Evolutionary conservation across 2,888 invertebrate species (phyloP).

Genomic region (Pristionchus entomophagus): DNA sequence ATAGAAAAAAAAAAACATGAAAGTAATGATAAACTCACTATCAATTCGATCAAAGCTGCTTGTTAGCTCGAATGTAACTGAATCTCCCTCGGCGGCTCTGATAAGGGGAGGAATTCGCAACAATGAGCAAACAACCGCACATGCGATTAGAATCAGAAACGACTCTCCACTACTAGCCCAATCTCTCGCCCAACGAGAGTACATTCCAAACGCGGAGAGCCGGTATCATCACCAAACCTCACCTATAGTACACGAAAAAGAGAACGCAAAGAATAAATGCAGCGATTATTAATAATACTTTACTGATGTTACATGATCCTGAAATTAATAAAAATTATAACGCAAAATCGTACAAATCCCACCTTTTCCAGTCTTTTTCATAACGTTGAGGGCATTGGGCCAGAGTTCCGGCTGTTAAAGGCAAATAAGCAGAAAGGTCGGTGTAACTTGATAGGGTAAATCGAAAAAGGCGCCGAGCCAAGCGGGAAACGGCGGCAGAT

Average conservation of each 20-base stretch:
- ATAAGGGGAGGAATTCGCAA: no score
- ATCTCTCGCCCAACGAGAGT: no score
- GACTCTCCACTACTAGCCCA: no score
- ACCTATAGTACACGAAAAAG: neutral
- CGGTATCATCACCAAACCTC: no score
- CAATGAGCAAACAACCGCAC: no score
- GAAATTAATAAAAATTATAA: neutral
- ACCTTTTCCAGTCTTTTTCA: neutral
- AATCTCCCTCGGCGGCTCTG: neutral
- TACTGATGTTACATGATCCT: constrained; percentile 20
- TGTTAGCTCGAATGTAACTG: neutral
- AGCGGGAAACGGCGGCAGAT: neutral
- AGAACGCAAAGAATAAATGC: neutral
- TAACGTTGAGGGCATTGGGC: neutral
- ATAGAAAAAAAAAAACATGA: neutral
- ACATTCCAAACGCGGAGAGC: no score
- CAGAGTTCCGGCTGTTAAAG: neutral
- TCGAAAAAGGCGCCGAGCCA: neutral
- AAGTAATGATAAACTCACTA: neutral
- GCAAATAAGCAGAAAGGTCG: neutral
- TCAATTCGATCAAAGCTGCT: neutral
- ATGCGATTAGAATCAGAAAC: no score
- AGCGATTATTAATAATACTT: neutral
- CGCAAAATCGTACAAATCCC: neutral
- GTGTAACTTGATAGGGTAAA: neutral